These are phyloP conservation scores for Turritopsis dohrnii DNA, from an alignment of 30 jellyfish, hydroid and myxozoan genomes.

Conservation along the genomic window DNA sequence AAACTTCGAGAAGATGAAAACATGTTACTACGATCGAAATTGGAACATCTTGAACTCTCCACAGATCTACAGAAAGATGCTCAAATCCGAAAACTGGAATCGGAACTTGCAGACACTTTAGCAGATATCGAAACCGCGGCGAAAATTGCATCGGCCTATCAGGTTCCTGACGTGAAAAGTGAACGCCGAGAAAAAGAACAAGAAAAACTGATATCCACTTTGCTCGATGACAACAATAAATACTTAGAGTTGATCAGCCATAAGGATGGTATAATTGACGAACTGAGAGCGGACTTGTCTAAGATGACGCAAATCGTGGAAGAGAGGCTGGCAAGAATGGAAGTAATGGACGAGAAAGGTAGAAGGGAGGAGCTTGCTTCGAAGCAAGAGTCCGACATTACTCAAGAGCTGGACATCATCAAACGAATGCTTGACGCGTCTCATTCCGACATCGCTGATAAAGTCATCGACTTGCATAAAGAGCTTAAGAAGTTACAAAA, in stretches of 20 bases:
- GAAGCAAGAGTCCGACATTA: neutral
- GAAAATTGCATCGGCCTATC: neutral
- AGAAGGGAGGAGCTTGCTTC: neutral
- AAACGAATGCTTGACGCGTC: conserved; percentile 24
- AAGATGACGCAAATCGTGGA: conserved; percentile 15
- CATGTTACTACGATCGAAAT: neutral
- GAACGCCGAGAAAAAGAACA: conserved; percentile 16
- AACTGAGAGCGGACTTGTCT: neutral
- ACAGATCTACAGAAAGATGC: neutral
- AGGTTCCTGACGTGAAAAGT: neutral
- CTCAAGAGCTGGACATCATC: neutral
- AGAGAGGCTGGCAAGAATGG: neutral
- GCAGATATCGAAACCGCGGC: neutral
- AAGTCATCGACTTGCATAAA: conserved; percentile 24
- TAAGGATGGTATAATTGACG: conserved; percentile 22
- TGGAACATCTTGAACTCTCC: neutral
- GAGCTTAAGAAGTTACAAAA: conserved; percentile 18
- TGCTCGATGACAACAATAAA: conserved; percentile 10
- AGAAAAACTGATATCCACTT: neutral
- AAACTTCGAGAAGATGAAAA: conserved; percentile 8
- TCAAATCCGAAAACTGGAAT: conserved; percentile 6
- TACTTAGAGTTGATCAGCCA: neutral
- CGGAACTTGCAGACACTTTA: neutral
- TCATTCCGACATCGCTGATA: conserved; percentile 25
- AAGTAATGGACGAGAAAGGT: neutral